These are phyloP conservation scores for Misgurnus anguillicaudatus DNA, from an alignment of 2,113 vertebrate species.

Conservation along the genomic window DNA sequence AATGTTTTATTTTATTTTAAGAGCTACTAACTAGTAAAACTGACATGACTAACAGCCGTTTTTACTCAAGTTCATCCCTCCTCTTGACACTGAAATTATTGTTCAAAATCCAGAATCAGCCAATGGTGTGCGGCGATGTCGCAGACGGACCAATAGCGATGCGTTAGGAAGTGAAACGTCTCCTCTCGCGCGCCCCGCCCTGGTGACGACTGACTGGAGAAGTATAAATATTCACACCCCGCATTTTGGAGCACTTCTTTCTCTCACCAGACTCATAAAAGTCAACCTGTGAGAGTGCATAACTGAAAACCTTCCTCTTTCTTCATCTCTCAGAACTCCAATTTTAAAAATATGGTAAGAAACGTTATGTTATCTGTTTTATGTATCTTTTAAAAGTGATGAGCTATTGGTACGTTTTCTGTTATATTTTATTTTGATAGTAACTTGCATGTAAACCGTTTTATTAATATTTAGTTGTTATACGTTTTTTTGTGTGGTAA, in stretches of 20 bases:
- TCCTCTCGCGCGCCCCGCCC: background rate
- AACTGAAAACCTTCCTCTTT: background rate
- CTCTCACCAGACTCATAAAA: slow-evolving; percentile 65
- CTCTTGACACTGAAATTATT: background rate
- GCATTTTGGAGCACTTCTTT: background rate
- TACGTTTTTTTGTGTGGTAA: too few species aligned
- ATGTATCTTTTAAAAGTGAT: background rate
- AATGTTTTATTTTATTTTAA: too few species aligned
- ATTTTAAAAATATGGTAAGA: slow-evolving; percentile 42
- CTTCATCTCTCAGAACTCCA: background rate
- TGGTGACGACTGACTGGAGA: background rate
- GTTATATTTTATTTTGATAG: too few species aligned
- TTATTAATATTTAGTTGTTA: too few species aligned
- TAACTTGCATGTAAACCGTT: too few species aligned
- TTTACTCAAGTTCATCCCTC: background rate
- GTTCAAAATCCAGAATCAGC: slow-evolving; percentile 33
- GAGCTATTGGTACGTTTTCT: background rate
- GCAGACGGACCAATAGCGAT: slow-evolving; percentile 29
- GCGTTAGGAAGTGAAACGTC: background rate
- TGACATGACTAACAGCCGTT: background rate
- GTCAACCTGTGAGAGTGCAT: slow-evolving; percentile 57
- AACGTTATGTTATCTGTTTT: background rate
- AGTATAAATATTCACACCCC: slow-evolving; percentile 56
- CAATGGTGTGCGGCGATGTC: slow-evolving; percentile 30
- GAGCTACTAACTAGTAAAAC: too few species aligned